Evolutionary conservation across 64 coral and sea anemone genomes (phyloP).

Genomic region (Actinia equina): DNA sequence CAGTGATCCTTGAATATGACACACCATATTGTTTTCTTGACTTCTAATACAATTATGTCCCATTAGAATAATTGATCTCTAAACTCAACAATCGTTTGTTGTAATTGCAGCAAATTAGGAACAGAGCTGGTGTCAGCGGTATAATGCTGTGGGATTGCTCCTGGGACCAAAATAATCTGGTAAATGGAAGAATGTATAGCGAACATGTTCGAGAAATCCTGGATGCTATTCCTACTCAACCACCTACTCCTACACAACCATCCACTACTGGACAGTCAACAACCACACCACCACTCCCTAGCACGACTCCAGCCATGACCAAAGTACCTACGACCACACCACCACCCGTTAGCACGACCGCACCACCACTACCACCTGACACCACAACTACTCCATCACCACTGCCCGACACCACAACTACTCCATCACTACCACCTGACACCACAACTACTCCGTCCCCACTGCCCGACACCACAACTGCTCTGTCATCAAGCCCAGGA

Average conservation of each 20-base stretch:
- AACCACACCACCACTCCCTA: not conserved
- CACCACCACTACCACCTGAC: not conserved
- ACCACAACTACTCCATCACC: not conserved
- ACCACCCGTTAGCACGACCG: not conserved
- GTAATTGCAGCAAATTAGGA: not conserved
- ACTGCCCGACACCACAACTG: not conserved
- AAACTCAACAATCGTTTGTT: too few relatives aligned
- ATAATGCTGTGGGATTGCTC: constrained; percentile 91
- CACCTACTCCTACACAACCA: not conserved
- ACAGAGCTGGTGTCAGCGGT: constrained; percentile 61
- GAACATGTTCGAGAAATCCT: constrained; percentile 42
- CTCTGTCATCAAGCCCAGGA: not conserved
- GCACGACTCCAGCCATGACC: not conserved
- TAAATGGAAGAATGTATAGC: constrained; percentile 51
- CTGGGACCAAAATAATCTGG: constrained; percentile 79
- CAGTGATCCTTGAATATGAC: too few relatives aligned
- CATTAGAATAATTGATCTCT: too few relatives aligned
- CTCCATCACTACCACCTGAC: not conserved
- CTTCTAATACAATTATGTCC: too few relatives aligned
- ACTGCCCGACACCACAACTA: not conserved
- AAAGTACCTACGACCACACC: not conserved
- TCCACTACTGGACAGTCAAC: not conserved
- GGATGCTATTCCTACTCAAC: not conserved
- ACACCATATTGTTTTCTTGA: not conserved
- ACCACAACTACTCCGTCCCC: not conserved